Evolutionary conservation across 2,888 invertebrate genomes (phyloP).

Genomic region (Oligia fasciuncula): DNA sequence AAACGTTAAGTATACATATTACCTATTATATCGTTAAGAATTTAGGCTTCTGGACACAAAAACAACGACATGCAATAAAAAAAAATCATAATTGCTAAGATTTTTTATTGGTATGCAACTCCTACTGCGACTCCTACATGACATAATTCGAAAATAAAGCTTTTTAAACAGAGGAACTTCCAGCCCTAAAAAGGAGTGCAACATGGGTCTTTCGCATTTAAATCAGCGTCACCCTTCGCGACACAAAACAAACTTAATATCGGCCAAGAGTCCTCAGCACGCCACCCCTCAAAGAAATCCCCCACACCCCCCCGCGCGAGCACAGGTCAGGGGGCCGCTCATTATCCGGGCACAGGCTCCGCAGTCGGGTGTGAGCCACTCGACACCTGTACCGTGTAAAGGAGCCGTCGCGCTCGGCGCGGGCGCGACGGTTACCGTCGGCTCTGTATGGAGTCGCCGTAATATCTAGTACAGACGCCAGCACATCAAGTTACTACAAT

Average conservation of each 20-base stretch:
- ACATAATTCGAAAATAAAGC: not conserved
- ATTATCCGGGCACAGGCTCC: constrained; percentile 68
- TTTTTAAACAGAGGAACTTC: not conserved
- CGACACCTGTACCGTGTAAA: constrained; percentile 73
- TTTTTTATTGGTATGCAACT: not conserved
- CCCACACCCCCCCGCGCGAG: constrained; percentile 7
- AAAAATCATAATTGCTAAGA: not conserved
- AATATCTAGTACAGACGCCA: too few species aligned
- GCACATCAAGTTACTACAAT: too few species aligned
- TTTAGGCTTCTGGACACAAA: not conserved
- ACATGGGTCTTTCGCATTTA: constrained; percentile 74
- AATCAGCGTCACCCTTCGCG: constrained; percentile 72
- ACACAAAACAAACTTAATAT: constrained; percentile 81
- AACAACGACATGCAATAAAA: too few species aligned
- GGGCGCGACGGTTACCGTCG: too few species aligned
- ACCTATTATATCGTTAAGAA: not conserved
- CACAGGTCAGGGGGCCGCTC: constrained; percentile 50
- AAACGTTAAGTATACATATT: not conserved
- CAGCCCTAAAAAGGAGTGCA: constrained; percentile 46
- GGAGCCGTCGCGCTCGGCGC: too few species aligned
- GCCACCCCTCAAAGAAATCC: constrained; percentile 38
- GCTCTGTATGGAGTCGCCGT: too few species aligned
- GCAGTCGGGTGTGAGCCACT: constrained; percentile 70
- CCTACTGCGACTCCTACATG: not conserved
- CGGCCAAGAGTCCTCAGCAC: constrained; percentile 65